These are phyloP conservation scores for western clawed frog (Xenopus tropicalis) DNA, from an alignment of 2,113 vertebrate species.

Conservation along the genomic window DNA sequence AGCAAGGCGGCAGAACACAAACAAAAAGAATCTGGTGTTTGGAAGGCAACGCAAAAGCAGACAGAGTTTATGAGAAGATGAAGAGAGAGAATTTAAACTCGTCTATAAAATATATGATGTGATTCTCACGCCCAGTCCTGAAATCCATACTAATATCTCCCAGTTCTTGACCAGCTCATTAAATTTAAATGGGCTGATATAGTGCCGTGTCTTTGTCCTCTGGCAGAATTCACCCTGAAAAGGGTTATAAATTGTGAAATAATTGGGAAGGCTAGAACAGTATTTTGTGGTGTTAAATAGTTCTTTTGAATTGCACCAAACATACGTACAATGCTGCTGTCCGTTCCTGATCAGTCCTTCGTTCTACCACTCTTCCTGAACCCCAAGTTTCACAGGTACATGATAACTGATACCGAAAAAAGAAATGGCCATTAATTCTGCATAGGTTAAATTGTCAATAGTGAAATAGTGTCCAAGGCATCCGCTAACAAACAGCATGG, in stretches of 20 bases:
- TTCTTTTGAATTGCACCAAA: no score
- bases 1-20: no score
- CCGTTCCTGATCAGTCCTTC: no score
- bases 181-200: slow-evolving; percentile 39
- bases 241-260: slow-evolving; percentile 31
- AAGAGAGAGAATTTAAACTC: not conserved
- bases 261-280: slow-evolving; percentile 5
- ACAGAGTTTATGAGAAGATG: not conserved
- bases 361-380: no score
- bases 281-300: not conserved
- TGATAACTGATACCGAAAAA: no score
- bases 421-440: no score
- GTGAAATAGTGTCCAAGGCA: no score
- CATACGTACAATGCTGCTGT: no score
- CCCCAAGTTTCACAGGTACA: no score
- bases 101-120: slow-evolving; percentile 24
- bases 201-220: slow-evolving; percentile 27
- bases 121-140: slow-evolving; percentile 11
- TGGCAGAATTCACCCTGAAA: slow-evolving; percentile 21
- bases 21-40: not conserved
- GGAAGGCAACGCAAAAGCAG: not conserved
- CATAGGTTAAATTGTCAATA: no score
- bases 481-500: no score
- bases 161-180: slow-evolving; percentile 25
- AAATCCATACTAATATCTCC: slow-evolving; percentile 32